These are phyloP conservation scores for Malurus cyaneus DNA, from an alignment of 2,113 vertebrate species.

Conservation along the genomic window DNA sequence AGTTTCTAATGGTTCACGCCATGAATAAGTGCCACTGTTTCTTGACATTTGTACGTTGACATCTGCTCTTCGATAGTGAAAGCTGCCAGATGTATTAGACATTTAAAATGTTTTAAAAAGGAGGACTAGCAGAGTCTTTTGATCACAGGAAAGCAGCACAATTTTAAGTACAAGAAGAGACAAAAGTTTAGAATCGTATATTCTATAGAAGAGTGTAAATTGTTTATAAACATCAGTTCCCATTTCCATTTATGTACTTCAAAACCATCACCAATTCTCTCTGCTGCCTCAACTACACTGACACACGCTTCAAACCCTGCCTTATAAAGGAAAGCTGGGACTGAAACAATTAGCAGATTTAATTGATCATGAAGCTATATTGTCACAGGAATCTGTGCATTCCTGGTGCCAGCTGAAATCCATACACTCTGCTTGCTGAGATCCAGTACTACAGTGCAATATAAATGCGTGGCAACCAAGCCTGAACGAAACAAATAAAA, in stretches of 20 bases:
- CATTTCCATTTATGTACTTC: not conserved
- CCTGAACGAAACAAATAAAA: not conserved
- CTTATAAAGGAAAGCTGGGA: not conserved
- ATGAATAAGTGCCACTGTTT: constrained; percentile 11
- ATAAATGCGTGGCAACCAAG: not conserved
- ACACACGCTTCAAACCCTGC: not conserved
- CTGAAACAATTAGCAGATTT: not conserved
- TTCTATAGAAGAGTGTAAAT: not conserved
- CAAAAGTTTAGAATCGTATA: not conserved
- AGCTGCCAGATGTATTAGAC: not conserved
- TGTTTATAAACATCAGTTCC: not conserved
- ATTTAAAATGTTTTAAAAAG: not conserved
- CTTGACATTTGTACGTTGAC: not conserved
- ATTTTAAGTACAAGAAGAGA: not conserved
- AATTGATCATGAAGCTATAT: not conserved
- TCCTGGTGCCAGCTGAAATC: not conserved
- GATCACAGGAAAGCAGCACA: not conserved
- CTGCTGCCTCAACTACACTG: fast-evolving
- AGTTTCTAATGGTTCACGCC: not conserved
- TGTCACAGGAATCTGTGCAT: not conserved
- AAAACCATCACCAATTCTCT: not conserved
- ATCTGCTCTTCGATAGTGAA: not conserved
- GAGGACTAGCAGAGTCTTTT: not conserved
- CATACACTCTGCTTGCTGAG: not conserved
- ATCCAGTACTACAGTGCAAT: not conserved